Evolutionary conservation across 2,797 vertebrate species (phyloP).

Genomic region (Sebastes miniatus): DNA sequence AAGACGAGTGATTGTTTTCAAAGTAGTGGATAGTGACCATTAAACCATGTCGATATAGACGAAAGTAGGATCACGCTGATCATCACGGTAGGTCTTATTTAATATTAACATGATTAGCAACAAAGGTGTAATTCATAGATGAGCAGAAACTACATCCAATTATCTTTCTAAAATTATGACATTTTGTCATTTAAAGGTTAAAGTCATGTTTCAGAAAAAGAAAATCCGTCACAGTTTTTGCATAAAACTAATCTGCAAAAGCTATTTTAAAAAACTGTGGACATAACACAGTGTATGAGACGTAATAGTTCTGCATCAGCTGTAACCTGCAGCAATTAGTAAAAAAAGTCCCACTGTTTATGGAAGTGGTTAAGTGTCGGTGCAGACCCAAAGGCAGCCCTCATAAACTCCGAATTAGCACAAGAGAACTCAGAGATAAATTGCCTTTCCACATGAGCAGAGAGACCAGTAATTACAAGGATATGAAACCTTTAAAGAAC

Average conservation of each 20-base stretch:
- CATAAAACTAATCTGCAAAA: background rate
- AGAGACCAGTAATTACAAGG: slow-evolving; percentile 53
- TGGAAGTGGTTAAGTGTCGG: slow-evolving; percentile 42
- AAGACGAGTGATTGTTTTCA: background rate
- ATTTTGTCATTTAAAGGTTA: background rate
- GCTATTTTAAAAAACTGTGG: background rate
- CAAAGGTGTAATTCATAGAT: background rate
- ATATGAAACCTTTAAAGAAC: slow-evolving; percentile 48
- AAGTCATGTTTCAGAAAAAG: background rate
- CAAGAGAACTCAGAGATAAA: slow-evolving; percentile 44
- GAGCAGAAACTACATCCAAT: background rate
- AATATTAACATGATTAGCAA: background rate
- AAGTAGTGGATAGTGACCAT: background rate
- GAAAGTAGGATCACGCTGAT: background rate
- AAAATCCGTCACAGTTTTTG: background rate
- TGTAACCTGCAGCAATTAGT: slow-evolving; percentile 42
- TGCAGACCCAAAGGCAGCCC: slow-evolving; percentile 44
- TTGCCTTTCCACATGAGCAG: slow-evolving; percentile 34
- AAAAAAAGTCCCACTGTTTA: slow-evolving; percentile 35
- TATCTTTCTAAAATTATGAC: background rate
- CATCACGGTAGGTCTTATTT: background rate
- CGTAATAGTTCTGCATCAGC: slow-evolving; percentile 16
- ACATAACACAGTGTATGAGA: background rate
- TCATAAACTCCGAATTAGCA: slow-evolving; percentile 63
- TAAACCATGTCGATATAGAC: background rate